Evolutionary conservation across 2,888 invertebrate genomes (phyloP), one percentile per base, ranked within the genome.

Genomic region (Eurytoma adleriae): DNA sequence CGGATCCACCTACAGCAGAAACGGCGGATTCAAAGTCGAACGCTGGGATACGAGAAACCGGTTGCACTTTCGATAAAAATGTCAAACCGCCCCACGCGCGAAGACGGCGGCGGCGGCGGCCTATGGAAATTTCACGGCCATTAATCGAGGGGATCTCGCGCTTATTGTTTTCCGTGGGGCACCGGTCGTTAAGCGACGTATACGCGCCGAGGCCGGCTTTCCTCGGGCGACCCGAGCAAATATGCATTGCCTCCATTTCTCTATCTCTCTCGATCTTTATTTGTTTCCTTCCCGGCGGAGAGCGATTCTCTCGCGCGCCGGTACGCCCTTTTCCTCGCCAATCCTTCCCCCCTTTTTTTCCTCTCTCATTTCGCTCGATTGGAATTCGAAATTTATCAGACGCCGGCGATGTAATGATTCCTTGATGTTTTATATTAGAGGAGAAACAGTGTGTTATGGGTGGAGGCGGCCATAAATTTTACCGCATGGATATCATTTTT

Each of bases 61-160:
- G 81, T 81, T 81, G 78, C 69, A 72, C 7, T 69, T 67, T 61
- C 61, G 27, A 78, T 82, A 82, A 79, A 82, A 80, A 82, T 78
- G 79, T 78, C 79, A 82, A 82, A 59, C 76, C 73, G 76, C 81
- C 79, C 76, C 76, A 79, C 50, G 64, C 18, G 5, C 27, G 50
- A 56, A 64, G 78, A 54, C 54, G 75, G 71, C 56, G 54, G 27
- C 56, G 64, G 50, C 20, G 56, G 40, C 68, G 67, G 71, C 75
- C 56, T 77, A 77, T 79, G 82, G 79, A 82, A 81, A 81, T 83
- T 83, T 82, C 82, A 80, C 80, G 82, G 82, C 76, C 82, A 75
- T 78, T 80, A 80, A 82, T 82, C 82, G 78, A 79, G 76, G 68
- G 69, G 71, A 78, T 82, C 59, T 69, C 73, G 80, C 69, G 82